Evolutionary conservation across 1,140 invertebrate genomes (phyloP).

Genomic region (Aleiodes sp.): DNA sequence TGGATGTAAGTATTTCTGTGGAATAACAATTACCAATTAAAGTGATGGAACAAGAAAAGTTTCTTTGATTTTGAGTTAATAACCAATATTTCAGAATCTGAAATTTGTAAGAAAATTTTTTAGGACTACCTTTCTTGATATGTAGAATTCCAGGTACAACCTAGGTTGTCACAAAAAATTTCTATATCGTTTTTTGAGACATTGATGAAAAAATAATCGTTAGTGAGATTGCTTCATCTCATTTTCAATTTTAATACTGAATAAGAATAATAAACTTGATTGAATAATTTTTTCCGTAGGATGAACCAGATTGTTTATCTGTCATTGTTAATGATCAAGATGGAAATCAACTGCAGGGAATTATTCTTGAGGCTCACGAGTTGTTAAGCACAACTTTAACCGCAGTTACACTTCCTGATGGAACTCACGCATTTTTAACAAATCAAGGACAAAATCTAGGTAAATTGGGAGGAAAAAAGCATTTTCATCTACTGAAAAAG

Average conservation of each 20-base stretch:
- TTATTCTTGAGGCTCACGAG: slow-evolving; percentile 52
- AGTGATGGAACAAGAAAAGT: neutral
- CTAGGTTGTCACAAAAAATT: neutral
- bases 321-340: slow-evolving; percentile 51
- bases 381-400: slow-evolving; percentile 49
- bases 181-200: slow-evolving; percentile 8
- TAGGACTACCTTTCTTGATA: too few relatives aligned
- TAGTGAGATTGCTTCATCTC: neutral
- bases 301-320: slow-evolving; percentile 53
- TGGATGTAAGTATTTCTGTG: slow-evolving; percentile 37
- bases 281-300: slow-evolving; percentile 28
- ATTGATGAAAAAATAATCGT: neutral
- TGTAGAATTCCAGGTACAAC: too few relatives aligned
- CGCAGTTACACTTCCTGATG: slow-evolving; percentile 57
- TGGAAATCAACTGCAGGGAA: slow-evolving; percentile 43
- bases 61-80: too few relatives aligned
- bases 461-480: slow-evolving; percentile 15
- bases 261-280: neutral
- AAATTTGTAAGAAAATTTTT: too few relatives aligned
- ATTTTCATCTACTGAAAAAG: too few relatives aligned
- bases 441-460: slow-evolving; percentile 47
- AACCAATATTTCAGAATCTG: too few relatives aligned
- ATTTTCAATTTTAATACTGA: neutral
- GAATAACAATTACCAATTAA: neutral
- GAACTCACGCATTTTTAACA: slow-evolving; percentile 56